phyloP scores from a whole-genome alignment of 2,888 invertebrate species.

The Stenodema calcarata region DNA sequence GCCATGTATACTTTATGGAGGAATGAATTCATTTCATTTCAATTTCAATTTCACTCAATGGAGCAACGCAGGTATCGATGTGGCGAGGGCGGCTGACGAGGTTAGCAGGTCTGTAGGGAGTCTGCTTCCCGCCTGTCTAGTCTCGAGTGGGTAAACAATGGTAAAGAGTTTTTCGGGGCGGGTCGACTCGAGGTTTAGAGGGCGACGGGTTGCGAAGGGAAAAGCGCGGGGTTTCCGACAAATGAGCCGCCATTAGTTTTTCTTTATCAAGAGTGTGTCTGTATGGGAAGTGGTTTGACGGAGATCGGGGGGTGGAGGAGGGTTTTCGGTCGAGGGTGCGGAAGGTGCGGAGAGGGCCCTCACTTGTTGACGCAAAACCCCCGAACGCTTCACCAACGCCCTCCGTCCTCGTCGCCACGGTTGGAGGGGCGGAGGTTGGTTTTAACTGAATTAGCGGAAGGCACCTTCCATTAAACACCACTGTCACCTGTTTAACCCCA shows the following conservation, averaged over 20 bases:
- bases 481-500: constrained; percentile 33
- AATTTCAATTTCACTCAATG: too few relatives aligned
- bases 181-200: background rate
- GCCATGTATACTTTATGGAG: too few relatives aligned
- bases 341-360: background rate
- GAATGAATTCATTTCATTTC: too few relatives aligned
- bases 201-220: background rate
- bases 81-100: constrained; percentile 21
- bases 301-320: background rate
- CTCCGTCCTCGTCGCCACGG: background rate
- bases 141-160: constrained; percentile 62
- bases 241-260: constrained; percentile 50
- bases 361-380: constrained; percentile 49
- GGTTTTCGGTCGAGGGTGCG: too few relatives aligned
- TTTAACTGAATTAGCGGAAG: constrained; percentile 48
- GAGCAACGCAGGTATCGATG: constrained; percentile 22
- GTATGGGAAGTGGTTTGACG: background rate
- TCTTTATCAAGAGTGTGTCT: constrained; percentile 41
- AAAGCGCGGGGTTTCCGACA: constrained; percentile 28
- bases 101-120: constrained; percentile 17
- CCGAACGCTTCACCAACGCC: background rate
- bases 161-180: constrained; percentile 62
- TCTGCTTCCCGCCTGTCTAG: constrained; percentile 60
- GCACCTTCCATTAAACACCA: constrained; percentile 48
- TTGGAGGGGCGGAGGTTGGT: constrained; percentile 18